These are phyloP conservation scores for Austrofundulus limnaeus DNA, from an alignment of 2,113 vertebrate species.

Conservation along the genomic window DNA sequence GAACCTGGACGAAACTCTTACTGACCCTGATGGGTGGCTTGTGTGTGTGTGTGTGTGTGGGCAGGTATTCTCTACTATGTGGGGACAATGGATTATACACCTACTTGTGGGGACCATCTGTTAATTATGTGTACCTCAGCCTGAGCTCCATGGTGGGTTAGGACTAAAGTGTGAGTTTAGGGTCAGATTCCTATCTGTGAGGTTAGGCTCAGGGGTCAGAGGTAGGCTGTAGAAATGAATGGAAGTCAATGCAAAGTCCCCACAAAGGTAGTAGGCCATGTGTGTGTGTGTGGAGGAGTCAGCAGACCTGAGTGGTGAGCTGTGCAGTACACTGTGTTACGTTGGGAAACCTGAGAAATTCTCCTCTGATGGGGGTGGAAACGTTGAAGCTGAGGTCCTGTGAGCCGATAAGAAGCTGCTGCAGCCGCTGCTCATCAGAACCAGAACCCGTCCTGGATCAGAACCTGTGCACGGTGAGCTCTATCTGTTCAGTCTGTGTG, in stretches of 20 bases:
- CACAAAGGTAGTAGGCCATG: too few species aligned
- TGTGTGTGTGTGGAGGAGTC: slow-evolving; percentile 13
- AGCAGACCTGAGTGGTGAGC: slow-evolving; percentile 36
- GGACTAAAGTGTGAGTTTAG: too few species aligned
- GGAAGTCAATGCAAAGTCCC: too few species aligned
- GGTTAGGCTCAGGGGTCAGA: too few species aligned
- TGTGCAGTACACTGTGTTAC: slow-evolving; percentile 47
- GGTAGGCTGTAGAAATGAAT: too few species aligned
- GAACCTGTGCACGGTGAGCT: slow-evolving; percentile 47
- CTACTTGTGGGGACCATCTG: too few species aligned
- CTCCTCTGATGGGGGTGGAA: slow-evolving; percentile 55
- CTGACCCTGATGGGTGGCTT: not conserved
- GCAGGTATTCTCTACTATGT: too few species aligned
- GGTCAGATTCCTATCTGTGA: too few species aligned
- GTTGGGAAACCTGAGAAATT: slow-evolving; percentile 78
- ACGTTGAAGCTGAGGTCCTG: slow-evolving; percentile 42
- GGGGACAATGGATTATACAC: too few species aligned
- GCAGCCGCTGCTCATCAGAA: not conserved
- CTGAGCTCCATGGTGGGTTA: too few species aligned
- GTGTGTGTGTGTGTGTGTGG: slow-evolving; percentile 1
- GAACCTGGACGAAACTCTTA: not conserved
- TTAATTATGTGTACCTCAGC: too few species aligned
- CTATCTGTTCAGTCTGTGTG: not conserved
- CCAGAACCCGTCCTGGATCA: not conserved
- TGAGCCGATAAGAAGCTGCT: slow-evolving; percentile 12